phyloP scores from a whole-genome alignment of 2,113 vertebrate species.

The Channa argus region DNA sequence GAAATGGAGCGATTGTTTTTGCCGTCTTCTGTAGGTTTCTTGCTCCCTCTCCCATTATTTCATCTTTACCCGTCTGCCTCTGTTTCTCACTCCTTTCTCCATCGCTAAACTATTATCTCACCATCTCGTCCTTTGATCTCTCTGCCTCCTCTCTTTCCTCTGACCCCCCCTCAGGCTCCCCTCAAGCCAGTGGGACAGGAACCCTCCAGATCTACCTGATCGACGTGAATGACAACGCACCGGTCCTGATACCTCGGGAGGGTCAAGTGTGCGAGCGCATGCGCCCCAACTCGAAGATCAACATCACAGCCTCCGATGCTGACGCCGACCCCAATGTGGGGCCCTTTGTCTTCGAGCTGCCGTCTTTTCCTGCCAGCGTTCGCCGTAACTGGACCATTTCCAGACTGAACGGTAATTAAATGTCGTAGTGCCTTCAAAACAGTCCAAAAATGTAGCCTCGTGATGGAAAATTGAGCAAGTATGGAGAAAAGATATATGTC shows the following conservation, averaged over 20 bases:
- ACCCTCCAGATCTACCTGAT: conserved; percentile 96
- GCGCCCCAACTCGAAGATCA: conserved; percentile 87
- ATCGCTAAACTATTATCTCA: conserved; percentile 3
- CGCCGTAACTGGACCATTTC: conserved; percentile 96
- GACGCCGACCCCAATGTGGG: conserved; percentile 93
- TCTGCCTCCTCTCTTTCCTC: conserved; percentile 9
- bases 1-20: conserved; percentile 37
- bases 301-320: conserved; percentile 94
- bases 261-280: conserved; percentile 94
- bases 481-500: conserved; percentile 15
- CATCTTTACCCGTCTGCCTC: conserved; percentile 18
- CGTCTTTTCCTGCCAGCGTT: conserved; percentile 87
- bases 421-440: neutral
- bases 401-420: conserved; percentile 89
- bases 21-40: conserved; percentile 1
- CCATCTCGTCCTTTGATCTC: conserved; percentile 66
- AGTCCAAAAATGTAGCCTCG: neutral
- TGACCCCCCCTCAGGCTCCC: conserved; percentile 81
- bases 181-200: conserved; percentile 94
- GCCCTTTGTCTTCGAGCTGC: conserved; percentile 97
- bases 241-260: conserved; percentile 91
- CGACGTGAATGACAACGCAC: conserved; percentile 96
- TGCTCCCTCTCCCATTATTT: conserved; percentile 39
- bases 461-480: conserved; percentile 5
- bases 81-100: neutral